phyloP scores from a whole-genome alignment of 2,888 invertebrate species.

The Diabrotica balteata region DNA sequence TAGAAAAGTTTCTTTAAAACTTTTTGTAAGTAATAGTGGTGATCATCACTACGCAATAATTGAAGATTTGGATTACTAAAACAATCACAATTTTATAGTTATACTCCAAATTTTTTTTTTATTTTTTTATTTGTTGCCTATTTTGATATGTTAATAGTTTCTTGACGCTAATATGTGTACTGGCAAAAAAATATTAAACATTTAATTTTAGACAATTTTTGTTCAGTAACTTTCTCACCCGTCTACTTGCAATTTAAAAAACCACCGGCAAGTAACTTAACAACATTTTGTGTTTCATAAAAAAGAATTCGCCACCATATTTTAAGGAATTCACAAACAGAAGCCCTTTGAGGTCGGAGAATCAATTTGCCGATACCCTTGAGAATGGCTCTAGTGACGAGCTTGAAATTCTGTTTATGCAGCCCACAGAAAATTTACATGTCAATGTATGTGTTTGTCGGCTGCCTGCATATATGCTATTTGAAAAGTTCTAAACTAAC shows the following conservation, averaged over 20 bases:
- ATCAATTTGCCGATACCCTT: constrained; percentile 38
- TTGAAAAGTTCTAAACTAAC: constrained; percentile 31
- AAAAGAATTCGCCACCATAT: constrained; percentile 32
- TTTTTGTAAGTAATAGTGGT: no score
- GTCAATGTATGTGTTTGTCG: constrained; percentile 32
- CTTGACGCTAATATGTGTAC: no score
- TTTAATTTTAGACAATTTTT: no score
- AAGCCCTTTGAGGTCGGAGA: constrained; percentile 38
- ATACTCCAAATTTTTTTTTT: no score
- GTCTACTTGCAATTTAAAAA: constrained; percentile 2
- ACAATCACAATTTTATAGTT: no score
- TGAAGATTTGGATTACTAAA: no score
- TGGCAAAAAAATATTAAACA: no score
- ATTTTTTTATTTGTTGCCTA: no score
- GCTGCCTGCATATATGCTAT: constrained; percentile 39
- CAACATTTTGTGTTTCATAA: background rate
- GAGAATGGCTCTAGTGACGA: constrained; percentile 35
- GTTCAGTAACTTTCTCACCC: background rate
- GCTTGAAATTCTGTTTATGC: constrained; percentile 45
- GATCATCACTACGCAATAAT: no score
- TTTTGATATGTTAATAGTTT: no score
- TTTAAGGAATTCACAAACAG: constrained; percentile 36
- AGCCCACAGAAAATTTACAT: constrained; percentile 41
- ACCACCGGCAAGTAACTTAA: background rate
- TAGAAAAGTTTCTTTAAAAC: no score